Percentiles rank a stretch among this genome's conserved stretches.
phyloP scores from a whole-genome alignment of 1,140 invertebrate genomes.

The Aphelinus certus region DNA sequence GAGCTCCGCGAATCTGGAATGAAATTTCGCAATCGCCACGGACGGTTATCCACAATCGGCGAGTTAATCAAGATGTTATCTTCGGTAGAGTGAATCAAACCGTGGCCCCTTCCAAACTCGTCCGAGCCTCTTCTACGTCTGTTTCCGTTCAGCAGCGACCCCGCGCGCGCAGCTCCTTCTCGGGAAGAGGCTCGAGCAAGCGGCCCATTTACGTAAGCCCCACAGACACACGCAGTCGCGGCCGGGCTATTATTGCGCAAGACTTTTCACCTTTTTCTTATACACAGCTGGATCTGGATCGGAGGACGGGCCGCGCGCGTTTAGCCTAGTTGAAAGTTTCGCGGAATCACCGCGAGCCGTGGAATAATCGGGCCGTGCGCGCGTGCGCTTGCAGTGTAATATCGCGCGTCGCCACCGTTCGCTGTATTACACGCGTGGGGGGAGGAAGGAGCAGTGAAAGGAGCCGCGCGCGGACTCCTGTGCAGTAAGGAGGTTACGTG shows the following conservation, averaged over 20 bases:
- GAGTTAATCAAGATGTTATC: no score
- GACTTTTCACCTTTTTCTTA: conserved; percentile 25
- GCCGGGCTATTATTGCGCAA: neutral
- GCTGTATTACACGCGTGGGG: no score
- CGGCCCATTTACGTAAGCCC: conserved; percentile 13
- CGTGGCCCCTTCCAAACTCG: no score
- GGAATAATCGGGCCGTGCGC: no score
- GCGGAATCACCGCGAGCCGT: conserved; percentile 4
- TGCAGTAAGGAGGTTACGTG: neutral
- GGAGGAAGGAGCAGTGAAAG: conserved; percentile 7
- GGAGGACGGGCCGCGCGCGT: neutral
- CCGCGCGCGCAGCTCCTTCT: no score
- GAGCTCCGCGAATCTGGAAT: no score
- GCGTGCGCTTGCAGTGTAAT: neutral
- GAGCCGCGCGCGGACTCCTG: neutral
- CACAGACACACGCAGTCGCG: neutral
- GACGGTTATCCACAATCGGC: no score
- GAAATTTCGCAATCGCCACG: no score
- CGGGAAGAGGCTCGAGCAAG: neutral
- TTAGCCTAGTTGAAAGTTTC: neutral
- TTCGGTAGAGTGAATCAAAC: no score
- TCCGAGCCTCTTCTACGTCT: no score
- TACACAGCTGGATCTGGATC: neutral
- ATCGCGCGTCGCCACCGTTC: neutral
- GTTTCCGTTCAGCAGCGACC: no score